Evolutionary conservation across 2,113 vertebrate species (phyloP).

Genomic region (Delphinapterus leucas): DNA sequence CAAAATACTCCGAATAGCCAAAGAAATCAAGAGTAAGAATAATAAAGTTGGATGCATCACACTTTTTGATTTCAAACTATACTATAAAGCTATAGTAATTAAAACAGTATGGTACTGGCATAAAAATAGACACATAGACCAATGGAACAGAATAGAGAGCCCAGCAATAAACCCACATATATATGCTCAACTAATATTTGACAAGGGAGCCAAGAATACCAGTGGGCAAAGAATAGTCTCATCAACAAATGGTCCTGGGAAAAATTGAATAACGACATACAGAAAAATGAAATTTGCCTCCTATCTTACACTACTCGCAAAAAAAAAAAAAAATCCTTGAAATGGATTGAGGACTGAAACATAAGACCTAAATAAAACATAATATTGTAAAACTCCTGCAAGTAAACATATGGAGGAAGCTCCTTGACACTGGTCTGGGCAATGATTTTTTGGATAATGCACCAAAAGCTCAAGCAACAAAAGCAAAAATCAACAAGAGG

Average conservation of each 20-base stretch:
- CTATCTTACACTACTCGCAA: not conserved
- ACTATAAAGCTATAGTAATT: not conserved
- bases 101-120: not conserved
- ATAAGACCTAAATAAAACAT: not conserved
- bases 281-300: not conserved
- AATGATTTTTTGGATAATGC: not conserved
- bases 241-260: not conserved
- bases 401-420: not conserved
- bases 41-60: not conserved
- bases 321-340: too few relatives aligned
- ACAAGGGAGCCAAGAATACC: not conserved
- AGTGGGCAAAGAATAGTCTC: not conserved
- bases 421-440: not conserved
- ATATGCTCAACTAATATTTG: not conserved
- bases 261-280: not conserved
- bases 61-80: not conserved
- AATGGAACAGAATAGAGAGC: not conserved
- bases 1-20: not conserved
- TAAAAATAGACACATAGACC: not conserved
- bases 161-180: not conserved
- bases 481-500: not conserved
- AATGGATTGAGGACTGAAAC: not conserved
- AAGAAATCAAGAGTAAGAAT: not conserved
- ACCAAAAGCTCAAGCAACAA: not conserved
- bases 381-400: not conserved